phyloP scores from a whole-genome alignment of 2,797 vertebrate genomes.

The Tachyglossus aculeatus region DNA sequence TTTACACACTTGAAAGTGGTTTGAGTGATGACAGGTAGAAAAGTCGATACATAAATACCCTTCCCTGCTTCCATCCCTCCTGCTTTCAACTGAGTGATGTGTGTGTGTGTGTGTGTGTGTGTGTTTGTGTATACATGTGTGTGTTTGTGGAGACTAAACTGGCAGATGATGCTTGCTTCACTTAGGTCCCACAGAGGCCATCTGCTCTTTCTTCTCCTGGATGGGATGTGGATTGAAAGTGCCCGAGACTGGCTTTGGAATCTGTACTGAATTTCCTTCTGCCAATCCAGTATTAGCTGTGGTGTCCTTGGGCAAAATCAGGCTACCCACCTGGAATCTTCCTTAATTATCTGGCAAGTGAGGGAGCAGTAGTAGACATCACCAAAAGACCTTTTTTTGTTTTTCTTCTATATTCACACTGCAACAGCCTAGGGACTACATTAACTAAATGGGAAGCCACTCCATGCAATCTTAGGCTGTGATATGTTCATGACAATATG shows the following conservation, averaged over 20 bases:
- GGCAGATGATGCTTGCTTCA: not conserved
- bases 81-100: not conserved
- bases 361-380: constrained; percentile 11
- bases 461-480: not conserved
- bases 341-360: constrained; percentile 51
- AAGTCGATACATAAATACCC: not conserved
- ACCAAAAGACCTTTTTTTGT: not conserved
- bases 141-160: not conserved
- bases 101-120: not conserved
- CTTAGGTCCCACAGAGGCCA: not conserved
- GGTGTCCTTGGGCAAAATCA: constrained; percentile 35
- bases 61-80: not conserved
- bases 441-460: not conserved
- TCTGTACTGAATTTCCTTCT: not conserved
- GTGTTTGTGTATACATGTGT: not conserved
- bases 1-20: constrained; percentile 37
- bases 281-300: constrained; percentile 36
- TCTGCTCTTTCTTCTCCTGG: not conserved
- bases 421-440: not conserved
- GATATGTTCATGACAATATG: not conserved
- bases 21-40: constrained; percentile 32
- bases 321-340: constrained; percentile 35
- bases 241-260: not conserved
- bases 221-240: too few relatives aligned
- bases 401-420: not conserved